phyloP scores from a whole-genome alignment of 2,797 vertebrate genomes.

The Lerista edwardsae region DNA sequence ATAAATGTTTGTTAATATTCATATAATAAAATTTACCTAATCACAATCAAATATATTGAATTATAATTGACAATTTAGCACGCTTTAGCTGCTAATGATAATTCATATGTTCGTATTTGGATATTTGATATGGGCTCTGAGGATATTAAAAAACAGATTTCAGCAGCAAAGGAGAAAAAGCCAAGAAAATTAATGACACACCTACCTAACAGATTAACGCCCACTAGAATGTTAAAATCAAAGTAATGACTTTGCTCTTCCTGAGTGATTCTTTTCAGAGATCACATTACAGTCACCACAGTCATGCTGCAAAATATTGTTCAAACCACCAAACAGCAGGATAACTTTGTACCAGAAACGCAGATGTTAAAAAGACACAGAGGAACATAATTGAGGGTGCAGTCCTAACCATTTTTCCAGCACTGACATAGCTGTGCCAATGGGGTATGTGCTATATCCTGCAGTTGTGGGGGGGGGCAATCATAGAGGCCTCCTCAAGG shows the following conservation, averaged over 20 bases:
- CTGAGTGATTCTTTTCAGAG: constrained; percentile 17
- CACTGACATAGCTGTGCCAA: no score
- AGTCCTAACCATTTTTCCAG: no score
- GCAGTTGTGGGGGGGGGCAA: no score
- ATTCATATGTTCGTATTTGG: constrained; percentile 41
- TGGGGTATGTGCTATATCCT: no score
- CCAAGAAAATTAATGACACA: neutral
- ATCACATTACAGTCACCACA: constrained; percentile 12
- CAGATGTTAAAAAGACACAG: constrained; percentile 26
- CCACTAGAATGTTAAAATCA: neutral
- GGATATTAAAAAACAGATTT: neutral
- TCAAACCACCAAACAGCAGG: constrained; percentile 22
- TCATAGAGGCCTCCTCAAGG: no score
- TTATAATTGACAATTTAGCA: constrained; percentile 56
- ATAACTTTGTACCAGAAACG: neutral
- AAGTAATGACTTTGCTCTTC: constrained; percentile 19
- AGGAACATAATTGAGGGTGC: constrained; percentile 4
- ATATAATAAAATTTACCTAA: constrained; percentile 45
- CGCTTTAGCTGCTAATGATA: constrained; percentile 40
- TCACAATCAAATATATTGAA: constrained; percentile 49
- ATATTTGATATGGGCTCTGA: constrained; percentile 8
- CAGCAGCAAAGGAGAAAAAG: neutral
- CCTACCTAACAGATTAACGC: constrained; percentile 23
- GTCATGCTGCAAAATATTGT: constrained; percentile 1
- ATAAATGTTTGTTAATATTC: constrained; percentile 56